Conservation (phyloP, 2,888 invertebrate species). For the Vannuccia rotundouncinata region DNA sequence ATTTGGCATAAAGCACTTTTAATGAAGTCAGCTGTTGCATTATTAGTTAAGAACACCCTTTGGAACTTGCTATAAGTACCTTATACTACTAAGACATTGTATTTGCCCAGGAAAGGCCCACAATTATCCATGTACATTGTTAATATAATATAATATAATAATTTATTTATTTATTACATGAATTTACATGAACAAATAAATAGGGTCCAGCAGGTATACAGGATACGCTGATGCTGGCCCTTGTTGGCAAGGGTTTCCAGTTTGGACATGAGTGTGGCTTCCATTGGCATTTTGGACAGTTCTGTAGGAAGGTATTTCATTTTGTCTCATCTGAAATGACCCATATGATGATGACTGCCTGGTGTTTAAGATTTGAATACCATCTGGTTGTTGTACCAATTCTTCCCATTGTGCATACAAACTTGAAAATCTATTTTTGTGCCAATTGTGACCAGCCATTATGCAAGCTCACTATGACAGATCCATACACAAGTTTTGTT, state of each 20-base stretch:
- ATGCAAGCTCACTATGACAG: background rate
- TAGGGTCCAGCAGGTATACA: no score
- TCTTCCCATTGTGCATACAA: background rate
- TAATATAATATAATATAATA: no score
- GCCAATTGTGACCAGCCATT: background rate
- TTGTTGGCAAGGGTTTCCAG: background rate
- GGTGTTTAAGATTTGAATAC: background rate
- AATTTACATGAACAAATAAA: no score
- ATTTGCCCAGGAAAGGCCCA: background rate
- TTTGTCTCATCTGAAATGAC: background rate
- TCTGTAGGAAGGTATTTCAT: background rate
- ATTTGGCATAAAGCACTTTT: background rate
- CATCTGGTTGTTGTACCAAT: background rate
- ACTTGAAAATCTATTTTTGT: background rate
- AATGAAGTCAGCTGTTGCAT: background rate
- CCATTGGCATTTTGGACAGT: background rate
- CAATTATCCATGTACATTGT: background rate
- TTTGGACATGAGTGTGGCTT: background rate
- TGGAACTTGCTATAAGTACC: background rate
- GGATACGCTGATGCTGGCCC: no score
- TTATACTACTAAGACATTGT: background rate
- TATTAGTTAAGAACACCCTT: background rate
- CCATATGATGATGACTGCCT: background rate
- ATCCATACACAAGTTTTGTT: background rate
- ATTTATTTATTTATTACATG: no score